These are phyloP conservation scores for Galerucella pusilla DNA, from an alignment of 2,888 invertebrate genomes.

Conservation along the genomic window DNA sequence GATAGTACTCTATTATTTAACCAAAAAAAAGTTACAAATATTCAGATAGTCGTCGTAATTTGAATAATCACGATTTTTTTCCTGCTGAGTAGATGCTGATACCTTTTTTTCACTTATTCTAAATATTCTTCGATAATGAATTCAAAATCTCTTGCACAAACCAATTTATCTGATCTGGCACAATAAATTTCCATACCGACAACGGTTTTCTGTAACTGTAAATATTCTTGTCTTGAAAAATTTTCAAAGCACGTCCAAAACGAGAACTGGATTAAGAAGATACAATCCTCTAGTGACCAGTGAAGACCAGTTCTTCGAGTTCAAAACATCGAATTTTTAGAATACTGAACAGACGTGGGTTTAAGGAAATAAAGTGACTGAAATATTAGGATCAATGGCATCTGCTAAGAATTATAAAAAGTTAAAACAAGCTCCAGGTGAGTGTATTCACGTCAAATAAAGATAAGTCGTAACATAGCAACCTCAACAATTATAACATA, in stretches of 20 bases:
- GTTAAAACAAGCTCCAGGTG: neutral
- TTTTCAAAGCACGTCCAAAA: conserved; percentile 53
- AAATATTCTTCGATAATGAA: neutral
- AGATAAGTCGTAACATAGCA: no score
- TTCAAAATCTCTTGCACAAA: neutral
- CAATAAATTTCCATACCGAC: neutral
- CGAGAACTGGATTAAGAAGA: conserved; percentile 41
- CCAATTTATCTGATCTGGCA: neutral
- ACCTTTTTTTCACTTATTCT: no score
- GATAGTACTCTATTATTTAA: no score
- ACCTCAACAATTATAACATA: no score
- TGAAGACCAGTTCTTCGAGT: conserved; percentile 26
- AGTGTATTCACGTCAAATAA: neutral
- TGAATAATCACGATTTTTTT: no score
- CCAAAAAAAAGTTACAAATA: no score
- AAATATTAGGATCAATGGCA: neutral
- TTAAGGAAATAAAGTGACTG: neutral
- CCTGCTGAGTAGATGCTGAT: no score
- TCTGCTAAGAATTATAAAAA: neutral
- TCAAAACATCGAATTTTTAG: conserved; percentile 10
- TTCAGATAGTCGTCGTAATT: no score
- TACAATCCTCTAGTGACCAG: conserved; percentile 16
- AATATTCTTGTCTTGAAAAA: conserved; percentile 46
- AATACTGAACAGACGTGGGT: neutral
- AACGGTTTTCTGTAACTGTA: conserved; percentile 29